Base-by-base conservation (phyloP, 2,797 vertebrate species). In the Syngnathus rostellatus region DNA sequence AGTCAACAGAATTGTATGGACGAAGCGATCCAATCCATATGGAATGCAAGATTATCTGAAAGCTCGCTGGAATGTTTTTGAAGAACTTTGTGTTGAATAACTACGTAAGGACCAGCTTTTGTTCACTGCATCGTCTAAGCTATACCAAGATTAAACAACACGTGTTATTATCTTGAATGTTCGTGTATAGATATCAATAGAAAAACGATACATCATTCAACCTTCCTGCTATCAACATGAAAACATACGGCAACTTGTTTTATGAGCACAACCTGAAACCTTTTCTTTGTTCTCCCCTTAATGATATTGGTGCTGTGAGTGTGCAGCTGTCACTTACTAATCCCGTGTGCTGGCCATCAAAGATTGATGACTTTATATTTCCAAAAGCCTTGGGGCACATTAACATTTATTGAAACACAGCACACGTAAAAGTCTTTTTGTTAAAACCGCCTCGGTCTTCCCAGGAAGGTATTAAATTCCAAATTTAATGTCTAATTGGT, bases 291-390 rank as follows among this genome's bases (percentile, higher is more conserved):
- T 64, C 46, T 62, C 7, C 16, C 58, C 45, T 64, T 74, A 51
- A 73, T 75, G 73, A 67, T 55, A 60, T 41, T 1, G 8, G 3
- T 21, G 64, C 65, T 67, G 68, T 77, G 74, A 17, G 68, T 79
- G 59, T 50, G 46, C 64, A 61, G 73, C 73, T 68, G 72, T 77
- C 73, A 69, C 40, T 55, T 58, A 68, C 63, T 62, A 67, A 68
- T 25, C 21, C 38, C n/a, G 17, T 6, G 31, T 19, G 19, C 21
- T 17, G 48, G 11, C 45, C 46, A 7, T 31, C 63, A 60, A 71
- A 76, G 84, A 86, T 82, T 76, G 78, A 89, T 85, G 78, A 81
- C 78, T 86, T 85, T 81, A 83, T 87, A 78, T 85, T 73, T 70
- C 8, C 7, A 70, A 83, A 78, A 64, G 77, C 81, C 78, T 58